These are phyloP conservation scores for Daubentonia madagascariensis DNA, from an alignment of 2,113 vertebrate genomes.

Conservation along the genomic window DNA sequence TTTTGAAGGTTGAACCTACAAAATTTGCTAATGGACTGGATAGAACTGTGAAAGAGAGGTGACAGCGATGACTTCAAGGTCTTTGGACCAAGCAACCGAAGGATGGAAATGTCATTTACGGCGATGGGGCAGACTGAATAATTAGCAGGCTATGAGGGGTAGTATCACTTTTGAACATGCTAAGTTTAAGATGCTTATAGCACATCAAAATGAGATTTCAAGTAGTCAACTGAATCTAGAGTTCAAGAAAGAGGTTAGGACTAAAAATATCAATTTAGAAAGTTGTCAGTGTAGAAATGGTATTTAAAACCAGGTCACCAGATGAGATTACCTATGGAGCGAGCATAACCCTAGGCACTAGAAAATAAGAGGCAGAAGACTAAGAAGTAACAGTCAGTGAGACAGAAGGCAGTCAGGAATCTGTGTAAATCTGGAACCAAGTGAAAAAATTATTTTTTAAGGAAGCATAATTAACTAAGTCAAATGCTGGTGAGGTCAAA, in stretches of 20 bases:
- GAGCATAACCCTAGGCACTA: background rate
- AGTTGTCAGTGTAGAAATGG: background rate
- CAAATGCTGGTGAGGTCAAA: background rate
- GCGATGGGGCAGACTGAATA: background rate
- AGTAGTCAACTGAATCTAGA: background rate
- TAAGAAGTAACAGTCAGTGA: background rate
- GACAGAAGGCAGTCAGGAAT: background rate
- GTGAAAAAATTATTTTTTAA: background rate
- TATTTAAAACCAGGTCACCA: background rate
- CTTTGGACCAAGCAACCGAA: background rate
- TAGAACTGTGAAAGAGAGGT: background rate
- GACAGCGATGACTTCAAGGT: background rate
- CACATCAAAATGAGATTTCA: constrained; percentile 4
- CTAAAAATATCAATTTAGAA: background rate
- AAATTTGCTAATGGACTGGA: background rate
- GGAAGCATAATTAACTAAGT: background rate
- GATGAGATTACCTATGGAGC: background rate
- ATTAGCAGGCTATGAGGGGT: background rate
- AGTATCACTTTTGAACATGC: background rate
- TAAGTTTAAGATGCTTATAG: background rate
- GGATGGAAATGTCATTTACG: background rate
- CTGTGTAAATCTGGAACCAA: background rate
- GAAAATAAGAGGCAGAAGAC: background rate
- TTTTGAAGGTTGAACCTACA: background rate
- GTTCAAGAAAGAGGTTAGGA: background rate